Evolutionary conservation across 2,113 vertebrate genomes (phyloP), one percentile per base, ranked within the genome.

Genomic region (Emydocephalus ijimae): DNA sequence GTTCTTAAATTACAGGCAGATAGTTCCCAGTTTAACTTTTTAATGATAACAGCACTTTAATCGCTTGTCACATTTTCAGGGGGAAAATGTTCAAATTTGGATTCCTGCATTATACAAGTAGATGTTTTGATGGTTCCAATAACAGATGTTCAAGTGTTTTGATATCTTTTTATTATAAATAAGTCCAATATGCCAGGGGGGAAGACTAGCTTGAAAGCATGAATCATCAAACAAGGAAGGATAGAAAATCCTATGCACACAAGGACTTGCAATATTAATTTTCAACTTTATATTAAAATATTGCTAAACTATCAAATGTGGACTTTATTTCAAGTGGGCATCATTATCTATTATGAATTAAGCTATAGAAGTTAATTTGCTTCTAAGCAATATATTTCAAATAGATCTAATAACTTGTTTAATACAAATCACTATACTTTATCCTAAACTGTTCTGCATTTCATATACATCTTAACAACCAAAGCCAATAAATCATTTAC

Each of bases 301-400:
- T 39, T 43, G 8, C 23, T 89, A 61, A 59, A 5, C 2, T 56
- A 56, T 5, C n/a, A n/a, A 91, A 29, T 57, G 10, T 64, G 10
- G n/a, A 86, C 15, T 90, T 81, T 24, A 12, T 64, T 52, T 23
- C 54, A 90, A 55, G 26, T 55, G 20, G 52, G n/a, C 34, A 29
- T 2, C 26, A 92, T 21, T 50, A 52, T 34, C 29, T 0, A 23
- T 91, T 23, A 34, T 93, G 52, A 89, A 1, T 18, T 15, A 81
- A 29, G 48, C 26, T 29, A 87, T 26, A 52, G 48, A 87, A 48
- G 11, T 29, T 87, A 29, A 87, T n/a, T 48, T 50, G 86, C 45
- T 87, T 52, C 64, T 92, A 74, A 87, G 91, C 92, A 10, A 4
- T 74, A 89, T 48, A 89, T 89, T 95, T 94, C 64, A 45, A 93